These are phyloP conservation scores for Ophiothrix spiculata DNA, from an alignment of 35 echinoderm and acorn worm species.

Conservation along the genomic window DNA sequence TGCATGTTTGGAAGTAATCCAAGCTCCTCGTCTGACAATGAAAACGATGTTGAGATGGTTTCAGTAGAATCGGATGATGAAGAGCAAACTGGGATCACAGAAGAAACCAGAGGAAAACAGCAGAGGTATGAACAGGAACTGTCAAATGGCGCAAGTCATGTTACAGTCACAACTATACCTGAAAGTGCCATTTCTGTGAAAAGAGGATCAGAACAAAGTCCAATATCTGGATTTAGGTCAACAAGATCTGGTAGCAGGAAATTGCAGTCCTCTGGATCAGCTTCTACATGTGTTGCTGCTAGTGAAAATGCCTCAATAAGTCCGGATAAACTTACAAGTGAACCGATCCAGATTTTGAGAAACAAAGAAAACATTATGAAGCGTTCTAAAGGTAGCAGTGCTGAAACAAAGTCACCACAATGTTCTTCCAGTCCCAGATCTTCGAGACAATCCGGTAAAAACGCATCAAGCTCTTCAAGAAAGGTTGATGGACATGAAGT, in stretches of 20 bases:
- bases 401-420: too few species aligned
- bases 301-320: slow-evolving; percentile 23
- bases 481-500: too few species aligned
- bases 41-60: background rate
- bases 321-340: background rate
- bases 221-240: background rate
- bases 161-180: background rate
- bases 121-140: too few species aligned
- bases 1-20: background rate
- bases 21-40: background rate
- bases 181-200: background rate
- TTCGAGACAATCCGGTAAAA: too few species aligned
- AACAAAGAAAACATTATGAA: too few species aligned
- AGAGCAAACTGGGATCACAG: background rate
- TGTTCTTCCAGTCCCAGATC: too few species aligned
- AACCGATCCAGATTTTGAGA: background rate
- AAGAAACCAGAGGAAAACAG: too few species aligned
- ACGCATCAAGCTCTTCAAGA: too few species aligned
- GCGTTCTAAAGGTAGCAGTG: too few species aligned
- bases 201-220: background rate
- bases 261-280: background rate
- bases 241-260: background rate
- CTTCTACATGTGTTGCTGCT: background rate
- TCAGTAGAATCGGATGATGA: background rate
- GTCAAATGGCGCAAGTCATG: background rate